Percentiles rank a stretch among this genome's conserved stretches.
These are phyloP conservation scores for Sylvilagus floridanus DNA, from an alignment of 2,797 vertebrate species.

Conservation along the genomic window DNA sequence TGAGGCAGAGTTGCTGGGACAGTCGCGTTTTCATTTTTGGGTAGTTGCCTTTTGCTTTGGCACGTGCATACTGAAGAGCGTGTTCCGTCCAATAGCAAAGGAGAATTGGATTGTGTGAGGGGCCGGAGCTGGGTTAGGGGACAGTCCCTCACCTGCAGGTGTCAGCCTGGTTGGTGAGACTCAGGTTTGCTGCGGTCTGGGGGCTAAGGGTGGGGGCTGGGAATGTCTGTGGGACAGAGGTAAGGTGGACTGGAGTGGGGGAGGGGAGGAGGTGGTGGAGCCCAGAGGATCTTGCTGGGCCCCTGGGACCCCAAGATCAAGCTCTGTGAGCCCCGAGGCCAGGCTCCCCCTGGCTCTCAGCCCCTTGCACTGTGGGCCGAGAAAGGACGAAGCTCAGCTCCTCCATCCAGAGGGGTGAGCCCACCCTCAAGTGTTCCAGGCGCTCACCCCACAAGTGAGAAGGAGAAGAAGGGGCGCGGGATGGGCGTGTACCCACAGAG, in stretches of 20 bases:
- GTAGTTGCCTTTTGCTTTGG: neutral
- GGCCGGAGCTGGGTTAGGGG: no score
- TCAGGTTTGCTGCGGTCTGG: neutral
- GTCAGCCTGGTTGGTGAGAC: neutral
- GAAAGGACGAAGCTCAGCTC: neutral
- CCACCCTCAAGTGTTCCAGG: neutral
- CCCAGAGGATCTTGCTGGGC: no score
- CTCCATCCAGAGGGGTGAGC: neutral
- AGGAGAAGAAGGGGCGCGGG: neutral
- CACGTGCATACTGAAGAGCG: neutral
- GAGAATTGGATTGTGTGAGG: neutral
- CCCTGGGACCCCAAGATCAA: neutral
- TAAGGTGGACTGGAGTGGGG: neutral
- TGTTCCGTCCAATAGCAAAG: neutral
- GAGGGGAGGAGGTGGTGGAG: neutral
- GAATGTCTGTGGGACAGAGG: neutral
- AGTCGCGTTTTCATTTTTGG: neutral
- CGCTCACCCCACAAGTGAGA: neutral
- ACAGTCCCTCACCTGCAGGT: no score
- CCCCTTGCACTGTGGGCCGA: neutral
- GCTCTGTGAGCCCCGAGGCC: neutral
- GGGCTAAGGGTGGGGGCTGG: neutral
- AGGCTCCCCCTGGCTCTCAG: neutral
- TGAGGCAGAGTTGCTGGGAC: neutral
- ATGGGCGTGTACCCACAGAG: neutral